Evolutionary conservation across 2,888 invertebrate genomes (phyloP), one percentile per base, ranked within the genome.

Genomic region (Serrognathus titanus): DNA sequence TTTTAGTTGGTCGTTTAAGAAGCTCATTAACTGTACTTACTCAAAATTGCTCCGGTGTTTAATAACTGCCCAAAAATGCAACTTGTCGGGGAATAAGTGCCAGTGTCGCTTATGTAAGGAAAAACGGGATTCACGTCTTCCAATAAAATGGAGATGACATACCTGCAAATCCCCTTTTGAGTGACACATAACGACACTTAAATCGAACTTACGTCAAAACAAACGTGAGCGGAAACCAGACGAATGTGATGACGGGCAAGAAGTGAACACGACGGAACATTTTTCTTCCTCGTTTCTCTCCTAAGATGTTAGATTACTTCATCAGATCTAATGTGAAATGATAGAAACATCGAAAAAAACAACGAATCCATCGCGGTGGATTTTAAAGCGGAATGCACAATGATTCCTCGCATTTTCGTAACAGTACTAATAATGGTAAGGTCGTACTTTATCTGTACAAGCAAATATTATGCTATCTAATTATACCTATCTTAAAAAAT

Each of bases 11-110:
- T n/a, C n/a, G n/a, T n/a, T n/a, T n/a, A n/a, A n/a, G n/a, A n/a
- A n/a, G n/a, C n/a, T n/a, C n/a, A n/a, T n/a, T n/a, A n/a, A n/a
- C n/a, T n/a, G n/a, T n/a, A 58, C 63, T 40, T 60, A 62, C 62
- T 45, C 35, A 62, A 51, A 46, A 58, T 20, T 11, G 58, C 61
- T 55, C 51, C 83, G 51, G 88, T 79, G 69, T 88, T 89, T 20
- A 89, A 79, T 3, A 87, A 75, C 72, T 88, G 86, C 0, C 85
- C 85, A 74, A 90, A 90, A 50, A 89, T 81, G 71, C 89, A 89
- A 70, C 87, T 87, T 69, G 89, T 89, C 2, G 89, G 89, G 1
- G 85, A 80, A 61, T 83, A 80, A 1, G 89, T 82, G 1, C 87
- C 89, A 10, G 85, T 84, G 70, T 85, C 85, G 58, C 87, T 87